Evolutionary conservation across 2,797 vertebrate species (phyloP).

Genomic region (Etheostoma perlongum): DNA sequence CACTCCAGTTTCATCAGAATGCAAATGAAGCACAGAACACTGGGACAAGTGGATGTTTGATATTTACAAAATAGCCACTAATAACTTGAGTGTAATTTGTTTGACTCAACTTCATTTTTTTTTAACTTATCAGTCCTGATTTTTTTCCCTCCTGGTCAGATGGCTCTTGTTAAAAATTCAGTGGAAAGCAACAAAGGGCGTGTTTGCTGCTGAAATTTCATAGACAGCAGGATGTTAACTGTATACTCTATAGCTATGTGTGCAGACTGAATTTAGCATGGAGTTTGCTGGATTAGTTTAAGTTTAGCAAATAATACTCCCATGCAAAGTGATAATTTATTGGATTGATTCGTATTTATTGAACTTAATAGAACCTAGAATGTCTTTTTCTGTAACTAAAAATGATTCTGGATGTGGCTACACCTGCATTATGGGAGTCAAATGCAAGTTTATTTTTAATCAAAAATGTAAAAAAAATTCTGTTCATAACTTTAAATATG

Average conservation of each 20-base stretch:
- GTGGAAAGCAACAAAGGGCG: slow-evolving; percentile 55
- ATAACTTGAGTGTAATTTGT: slow-evolving; percentile 96
- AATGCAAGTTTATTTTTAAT: not conserved
- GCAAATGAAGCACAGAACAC: slow-evolving; percentile 95
- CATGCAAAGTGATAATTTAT: not conserved
- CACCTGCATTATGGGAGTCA: not conserved
- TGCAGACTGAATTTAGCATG: not conserved
- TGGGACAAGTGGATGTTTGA: slow-evolving; percentile 97
- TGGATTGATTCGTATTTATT: not conserved
- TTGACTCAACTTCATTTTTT: slow-evolving; percentile 95
- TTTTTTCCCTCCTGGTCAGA: slow-evolving; percentile 50
- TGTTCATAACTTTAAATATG: not conserved
- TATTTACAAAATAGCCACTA: slow-evolving; percentile 99
- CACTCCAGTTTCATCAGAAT: slow-evolving; percentile 99
- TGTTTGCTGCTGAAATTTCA: slow-evolving; percentile 41
- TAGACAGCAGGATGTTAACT: slow-evolving; percentile 17
- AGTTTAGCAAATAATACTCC: not conserved
- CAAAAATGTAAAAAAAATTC: slow-evolving; percentile 1
- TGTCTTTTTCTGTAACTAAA: not conserved
- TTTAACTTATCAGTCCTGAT: slow-evolving; percentile 81
- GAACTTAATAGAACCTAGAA: no score
- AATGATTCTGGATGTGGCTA: not conserved
- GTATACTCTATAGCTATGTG: not conserved
- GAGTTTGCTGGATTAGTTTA: not conserved
- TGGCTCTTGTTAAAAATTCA: slow-evolving; percentile 53